Conservation (phyloP, 2,113 vertebrate species). For the Paracanthobrama guichenoti region DNA sequence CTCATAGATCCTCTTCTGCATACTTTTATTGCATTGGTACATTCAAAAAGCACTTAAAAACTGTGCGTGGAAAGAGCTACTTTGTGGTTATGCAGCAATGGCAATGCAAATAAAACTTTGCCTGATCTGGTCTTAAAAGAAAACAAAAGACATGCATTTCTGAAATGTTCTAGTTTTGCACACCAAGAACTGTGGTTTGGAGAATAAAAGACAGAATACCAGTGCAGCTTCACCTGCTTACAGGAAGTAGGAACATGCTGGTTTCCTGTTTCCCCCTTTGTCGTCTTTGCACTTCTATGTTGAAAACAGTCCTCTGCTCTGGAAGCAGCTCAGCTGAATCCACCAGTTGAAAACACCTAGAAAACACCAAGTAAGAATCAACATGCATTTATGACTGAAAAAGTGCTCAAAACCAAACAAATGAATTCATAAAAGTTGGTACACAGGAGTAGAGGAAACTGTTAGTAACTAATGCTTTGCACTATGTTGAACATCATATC, state of each 20-base stretch:
- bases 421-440: background rate
- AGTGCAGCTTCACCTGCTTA: conserved; percentile 66
- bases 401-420: background rate
- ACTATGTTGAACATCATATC: background rate
- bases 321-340: conserved; percentile 42
- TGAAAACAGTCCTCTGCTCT: conserved; percentile 48
- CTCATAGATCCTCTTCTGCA: conserved; percentile 28
- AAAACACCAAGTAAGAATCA: background rate
- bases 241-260: conserved; percentile 76
- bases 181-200: conserved; percentile 67
- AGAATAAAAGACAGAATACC: conserved; percentile 58
- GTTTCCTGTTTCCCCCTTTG: conserved; percentile 71
- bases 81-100: conserved; percentile 19
- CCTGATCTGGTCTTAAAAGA: conserved; percentile 43
- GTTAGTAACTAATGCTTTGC: background rate
- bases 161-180: conserved; percentile 60
- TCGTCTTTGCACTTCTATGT: conserved; percentile 52
- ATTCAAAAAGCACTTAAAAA: conserved; percentile 17
- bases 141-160: conserved; percentile 21
- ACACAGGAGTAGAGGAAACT: background rate
- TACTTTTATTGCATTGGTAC: conserved; percentile 24
- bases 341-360: conserved; percentile 8
- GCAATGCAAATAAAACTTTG: conserved; percentile 24
- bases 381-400: background rate
- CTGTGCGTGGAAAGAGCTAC: background rate